A percentile compares a stretch with the other conserved stretches of the same genome.
Evolutionary conservation across 2,113 vertebrate genomes (phyloP).

Genomic region (Syrrhaptes paradoxus): DNA sequence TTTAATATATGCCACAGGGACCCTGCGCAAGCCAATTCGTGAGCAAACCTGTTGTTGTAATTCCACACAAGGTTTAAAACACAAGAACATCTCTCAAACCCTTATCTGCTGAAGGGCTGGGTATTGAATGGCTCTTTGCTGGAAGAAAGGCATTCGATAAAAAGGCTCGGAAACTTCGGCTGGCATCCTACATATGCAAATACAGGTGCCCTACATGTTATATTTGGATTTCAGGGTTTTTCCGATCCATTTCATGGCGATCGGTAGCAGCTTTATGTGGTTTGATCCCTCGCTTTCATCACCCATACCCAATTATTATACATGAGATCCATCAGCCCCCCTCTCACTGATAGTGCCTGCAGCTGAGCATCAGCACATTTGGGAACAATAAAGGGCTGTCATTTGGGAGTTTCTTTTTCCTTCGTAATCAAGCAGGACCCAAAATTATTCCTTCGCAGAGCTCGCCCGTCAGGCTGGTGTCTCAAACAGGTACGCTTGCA

Average conservation of each 20-base stretch:
- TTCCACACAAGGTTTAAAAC: background rate
- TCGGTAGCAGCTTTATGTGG: background rate
- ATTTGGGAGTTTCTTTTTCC: background rate
- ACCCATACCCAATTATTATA: background rate
- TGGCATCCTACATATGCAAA: slow-evolving; percentile 19
- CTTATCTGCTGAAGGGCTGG: background rate
- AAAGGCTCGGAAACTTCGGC: slow-evolving; percentile 11
- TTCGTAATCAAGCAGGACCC: background rate
- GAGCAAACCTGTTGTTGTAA: background rate
- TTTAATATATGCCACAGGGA: background rate
- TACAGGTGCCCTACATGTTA: background rate
- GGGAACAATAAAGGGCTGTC: slow-evolving; percentile 22
- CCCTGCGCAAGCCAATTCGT: background rate
- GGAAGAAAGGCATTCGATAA: background rate
- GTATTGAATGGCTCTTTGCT: background rate
- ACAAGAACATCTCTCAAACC: background rate
- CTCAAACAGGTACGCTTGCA: background rate
- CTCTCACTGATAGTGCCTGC: background rate
- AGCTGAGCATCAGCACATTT: background rate
- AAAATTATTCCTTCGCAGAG: background rate
- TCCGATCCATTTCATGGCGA: background rate
- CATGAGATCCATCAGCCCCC: background rate
- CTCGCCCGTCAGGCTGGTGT: background rate
- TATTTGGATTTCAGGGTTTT: slow-evolving; percentile 39
- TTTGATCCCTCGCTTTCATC: background rate